Conservation (phyloP, 2,888 invertebrate species). For the Agonopterix subpropinquella region DNA sequence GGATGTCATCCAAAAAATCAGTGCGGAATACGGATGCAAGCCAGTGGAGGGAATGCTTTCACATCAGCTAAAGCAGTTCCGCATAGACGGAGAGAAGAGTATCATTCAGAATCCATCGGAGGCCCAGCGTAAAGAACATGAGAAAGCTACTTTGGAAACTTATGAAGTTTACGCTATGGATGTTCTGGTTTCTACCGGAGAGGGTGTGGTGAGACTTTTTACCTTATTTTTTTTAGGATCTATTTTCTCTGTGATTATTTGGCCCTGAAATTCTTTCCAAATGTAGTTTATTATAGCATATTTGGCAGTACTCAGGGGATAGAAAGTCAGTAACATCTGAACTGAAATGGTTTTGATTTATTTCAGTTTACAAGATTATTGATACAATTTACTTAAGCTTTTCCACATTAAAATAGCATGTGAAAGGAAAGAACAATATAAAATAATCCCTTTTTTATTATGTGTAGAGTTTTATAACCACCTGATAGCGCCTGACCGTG, state of each 20-base stretch:
- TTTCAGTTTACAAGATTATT: conserved; percentile 39
- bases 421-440: no score
- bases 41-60: conserved; percentile 98
- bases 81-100: conserved; percentile 97
- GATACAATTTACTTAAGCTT: conserved; percentile 18
- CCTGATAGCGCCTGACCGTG: no score
- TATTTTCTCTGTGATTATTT: neutral
- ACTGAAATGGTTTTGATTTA: conserved; percentile 24
- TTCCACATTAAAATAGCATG: no score
- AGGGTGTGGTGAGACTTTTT: conserved; percentile 83
- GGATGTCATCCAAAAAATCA: conserved; percentile 93
- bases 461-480: no score
- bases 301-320: conserved; percentile 53
- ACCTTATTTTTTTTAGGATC: no score
- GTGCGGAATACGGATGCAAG: conserved; percentile 95
- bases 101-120: conserved; percentile 93
- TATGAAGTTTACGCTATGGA: conserved; percentile 99
- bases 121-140: conserved; percentile 97
- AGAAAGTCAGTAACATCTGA: conserved; percentile 34
- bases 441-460: no score
- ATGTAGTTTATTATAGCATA: conserved; percentile 17
- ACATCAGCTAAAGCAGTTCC: conserved; percentile 96
- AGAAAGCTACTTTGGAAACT: conserved; percentile 95
- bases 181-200: conserved; percentile 97
- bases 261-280: conserved; percentile 54